Percentiles rank a stretch among this genome's conserved stretches.
phyloP scores from a whole-genome alignment of 1,140 invertebrate genomes.

The Drosophila burlai region DNA sequence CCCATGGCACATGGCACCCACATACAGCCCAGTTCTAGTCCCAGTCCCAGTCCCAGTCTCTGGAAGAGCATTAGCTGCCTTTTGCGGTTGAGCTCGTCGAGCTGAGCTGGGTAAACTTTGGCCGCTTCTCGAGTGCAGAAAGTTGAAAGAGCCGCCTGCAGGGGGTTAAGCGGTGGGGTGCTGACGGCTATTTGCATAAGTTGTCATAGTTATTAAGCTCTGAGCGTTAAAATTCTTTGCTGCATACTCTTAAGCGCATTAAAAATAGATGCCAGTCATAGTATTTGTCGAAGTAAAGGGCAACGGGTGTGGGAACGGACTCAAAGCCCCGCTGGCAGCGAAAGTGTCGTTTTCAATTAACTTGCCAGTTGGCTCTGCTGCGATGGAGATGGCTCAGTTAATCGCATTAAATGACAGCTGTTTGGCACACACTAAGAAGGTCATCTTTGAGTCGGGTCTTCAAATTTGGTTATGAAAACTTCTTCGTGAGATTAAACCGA shows the following conservation, averaged over 20 bases:
- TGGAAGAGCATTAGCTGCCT: constrained; percentile 71
- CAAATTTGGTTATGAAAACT: background rate
- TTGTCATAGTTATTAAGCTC: constrained; percentile 80
- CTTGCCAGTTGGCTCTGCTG: constrained; percentile 21
- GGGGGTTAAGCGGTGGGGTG: constrained; percentile 24
- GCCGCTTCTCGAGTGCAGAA: constrained; percentile 34
- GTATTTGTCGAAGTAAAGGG: constrained; percentile 21
- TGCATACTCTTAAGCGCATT: constrained; percentile 78
- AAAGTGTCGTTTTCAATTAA: constrained; percentile 65
- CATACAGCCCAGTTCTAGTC: constrained; percentile 4
- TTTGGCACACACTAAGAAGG: constrained; percentile 13
- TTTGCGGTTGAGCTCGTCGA: constrained; percentile 66
- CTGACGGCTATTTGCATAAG: constrained; percentile 78
- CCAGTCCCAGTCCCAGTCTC: background rate
- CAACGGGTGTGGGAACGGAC: background rate
- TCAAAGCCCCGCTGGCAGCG: constrained; percentile 24
- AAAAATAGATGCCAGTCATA: constrained; percentile 61
- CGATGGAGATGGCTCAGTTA: constrained; percentile 27
- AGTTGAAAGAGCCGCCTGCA: constrained; percentile 45
- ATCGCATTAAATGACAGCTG: constrained; percentile 52
- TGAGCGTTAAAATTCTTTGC: constrained; percentile 53
- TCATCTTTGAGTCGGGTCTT: background rate
- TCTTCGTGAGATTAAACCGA: constrained; percentile 6
- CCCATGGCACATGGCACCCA: constrained; percentile 34
- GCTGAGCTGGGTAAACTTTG: constrained; percentile 46